A percentile compares a stretch with the other conserved stretches of the same genome.
Evolutionary conservation across 1,140 invertebrate species (phyloP).

Genomic region (Phortica variegata): DNA sequence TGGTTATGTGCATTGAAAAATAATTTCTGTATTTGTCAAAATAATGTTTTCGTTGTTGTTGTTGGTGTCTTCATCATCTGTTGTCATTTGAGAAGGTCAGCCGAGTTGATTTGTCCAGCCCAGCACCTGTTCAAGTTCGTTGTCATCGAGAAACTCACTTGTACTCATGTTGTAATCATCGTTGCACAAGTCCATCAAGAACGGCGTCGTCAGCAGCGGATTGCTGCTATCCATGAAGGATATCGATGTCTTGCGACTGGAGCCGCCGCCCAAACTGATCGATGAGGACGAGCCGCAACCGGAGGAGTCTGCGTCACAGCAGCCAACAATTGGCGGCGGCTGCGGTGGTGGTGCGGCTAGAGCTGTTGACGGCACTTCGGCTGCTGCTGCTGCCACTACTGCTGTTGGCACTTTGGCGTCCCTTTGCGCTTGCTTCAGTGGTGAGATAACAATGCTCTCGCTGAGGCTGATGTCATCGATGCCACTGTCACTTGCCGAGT

Average conservation of each 20-base stretch:
- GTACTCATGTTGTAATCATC: conserved; percentile 47
- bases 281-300: no score
- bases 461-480: conserved; percentile 40
- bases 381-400: neutral
- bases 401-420: neutral
- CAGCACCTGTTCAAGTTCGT: conserved; percentile 40
- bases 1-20: conserved; percentile 2
- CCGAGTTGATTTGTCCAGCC: conserved; percentile 18
- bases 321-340: neutral
- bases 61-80: neutral
- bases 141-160: conserved; percentile 26
- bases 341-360: conserved; percentile 4
- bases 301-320: no score
- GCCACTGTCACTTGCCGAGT: conserved; percentile 46
- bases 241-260: conserved; percentile 43
- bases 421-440: conserved; percentile 23
- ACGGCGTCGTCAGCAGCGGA: conserved; percentile 39
- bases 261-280: conserved; percentile 7
- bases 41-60: conserved; percentile 17
- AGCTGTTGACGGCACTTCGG: conserved; percentile 9
- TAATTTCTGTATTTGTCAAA: conserved; percentile 16
- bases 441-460: conserved; percentile 14
- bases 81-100: neutral
- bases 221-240: conserved; percentile 44
- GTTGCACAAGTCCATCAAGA: conserved; percentile 46